These are phyloP conservation scores for Valencia hispanica DNA, from an alignment of 2,797 vertebrate species.

Conservation along the genomic window DNA sequence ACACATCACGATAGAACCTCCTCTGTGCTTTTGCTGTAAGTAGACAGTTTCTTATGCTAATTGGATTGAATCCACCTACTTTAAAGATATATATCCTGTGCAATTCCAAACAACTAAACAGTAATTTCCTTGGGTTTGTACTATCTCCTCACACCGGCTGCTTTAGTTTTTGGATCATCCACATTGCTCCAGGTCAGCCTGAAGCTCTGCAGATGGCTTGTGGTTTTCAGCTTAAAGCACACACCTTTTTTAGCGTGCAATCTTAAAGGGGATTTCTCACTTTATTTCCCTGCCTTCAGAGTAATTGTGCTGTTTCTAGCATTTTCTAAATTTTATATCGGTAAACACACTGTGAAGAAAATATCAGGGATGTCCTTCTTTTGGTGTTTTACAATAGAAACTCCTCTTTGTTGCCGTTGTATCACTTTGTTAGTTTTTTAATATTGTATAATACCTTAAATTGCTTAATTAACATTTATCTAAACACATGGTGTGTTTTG, in stretches of 20 bases:
- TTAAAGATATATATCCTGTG: neutral
- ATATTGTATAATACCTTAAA: neutral
- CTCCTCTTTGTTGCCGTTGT: neutral
- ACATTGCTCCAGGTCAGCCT: neutral
- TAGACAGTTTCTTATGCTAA: neutral
- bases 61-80: neutral
- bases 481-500: neutral
- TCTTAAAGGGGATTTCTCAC: neutral
- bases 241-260: neutral
- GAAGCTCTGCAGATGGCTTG: neutral
- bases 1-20: neutral
- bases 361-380: neutral
- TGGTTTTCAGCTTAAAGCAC: neutral
- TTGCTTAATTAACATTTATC: neutral
- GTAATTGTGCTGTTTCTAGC: neutral
- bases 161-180: neutral
- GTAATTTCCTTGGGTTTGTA: neutral
- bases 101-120: neutral
- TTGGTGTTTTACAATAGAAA: neutral
- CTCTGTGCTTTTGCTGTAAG: neutral
- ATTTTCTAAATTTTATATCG: neutral
- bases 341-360: neutral
- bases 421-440: too few relatives aligned
- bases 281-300: neutral
- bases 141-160: neutral